These are phyloP conservation scores for Alviniconcha strummeri DNA, from an alignment of 2,888 invertebrate genomes.

Conservation along the genomic window DNA sequence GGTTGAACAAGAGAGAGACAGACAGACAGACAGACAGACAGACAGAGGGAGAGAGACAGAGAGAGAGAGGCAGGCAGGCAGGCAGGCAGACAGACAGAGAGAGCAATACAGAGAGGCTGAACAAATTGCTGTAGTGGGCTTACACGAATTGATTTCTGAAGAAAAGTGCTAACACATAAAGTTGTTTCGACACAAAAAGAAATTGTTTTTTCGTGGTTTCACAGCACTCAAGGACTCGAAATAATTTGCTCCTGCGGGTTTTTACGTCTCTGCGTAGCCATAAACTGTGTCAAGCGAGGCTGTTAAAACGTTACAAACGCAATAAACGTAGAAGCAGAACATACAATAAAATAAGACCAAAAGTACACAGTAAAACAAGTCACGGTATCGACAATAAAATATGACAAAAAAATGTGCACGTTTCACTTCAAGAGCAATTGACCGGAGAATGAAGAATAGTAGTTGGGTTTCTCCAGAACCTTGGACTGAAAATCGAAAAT, in stretches of 20 bases:
- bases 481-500: no score
- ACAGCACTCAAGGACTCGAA: conserved; percentile 2
- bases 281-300: background rate
- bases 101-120: background rate
- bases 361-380: background rate
- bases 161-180: no score
- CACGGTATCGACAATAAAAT: conserved; percentile 10
- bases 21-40: conserved; percentile 2
- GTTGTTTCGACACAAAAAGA: no score
- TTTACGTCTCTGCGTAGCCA: conserved; percentile 3
- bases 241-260: conserved; percentile 5
- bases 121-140: background rate
- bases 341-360: conserved; percentile 15
- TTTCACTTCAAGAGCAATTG: no score
- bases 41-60: background rate
- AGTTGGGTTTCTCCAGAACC: no score
- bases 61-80: background rate
- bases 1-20: background rate
- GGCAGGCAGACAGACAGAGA: background rate
- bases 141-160: background rate
- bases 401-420: background rate
- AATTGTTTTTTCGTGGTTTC: background rate
- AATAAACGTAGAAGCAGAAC: background rate
- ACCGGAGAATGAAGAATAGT: no score
- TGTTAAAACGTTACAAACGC: background rate